A percentile compares a stretch with the other conserved stretches of the same genome.
These are phyloP conservation scores for Nymphalis io DNA, from an alignment of 1,140 invertebrate species.

Conservation along the genomic window DNA sequence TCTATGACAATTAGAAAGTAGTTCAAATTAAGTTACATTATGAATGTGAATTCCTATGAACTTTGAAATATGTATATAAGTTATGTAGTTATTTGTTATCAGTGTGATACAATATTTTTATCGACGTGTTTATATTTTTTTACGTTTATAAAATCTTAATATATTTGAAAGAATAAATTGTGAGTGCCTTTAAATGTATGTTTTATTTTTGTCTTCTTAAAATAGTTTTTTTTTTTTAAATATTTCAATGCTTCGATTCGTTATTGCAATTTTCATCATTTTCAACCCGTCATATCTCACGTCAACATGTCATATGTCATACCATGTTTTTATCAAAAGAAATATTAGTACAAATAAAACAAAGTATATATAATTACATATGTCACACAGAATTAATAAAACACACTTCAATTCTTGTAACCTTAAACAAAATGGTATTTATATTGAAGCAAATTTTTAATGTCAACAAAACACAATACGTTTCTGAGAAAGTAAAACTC, in stretches of 20 bases:
- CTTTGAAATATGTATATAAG: slow-evolving; percentile 38
- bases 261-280: too few relatives aligned
- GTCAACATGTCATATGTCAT: too few relatives aligned
- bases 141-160: slow-evolving; percentile 71
- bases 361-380: not conserved
- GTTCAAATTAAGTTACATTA: slow-evolving; percentile 20
- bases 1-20: not conserved
- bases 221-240: not conserved
- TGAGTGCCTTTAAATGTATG: slow-evolving; percentile 60
- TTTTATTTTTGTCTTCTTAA: slow-evolving; percentile 44
- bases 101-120: slow-evolving; percentile 71
- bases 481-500: slow-evolving; percentile 1
- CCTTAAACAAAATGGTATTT: not conserved
- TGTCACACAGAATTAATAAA: not conserved
- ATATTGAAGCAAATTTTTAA: not conserved
- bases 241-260: too few relatives aligned
- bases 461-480: not conserved
- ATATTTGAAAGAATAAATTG: slow-evolving; percentile 66
- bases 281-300: too few relatives aligned
- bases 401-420: not conserved
- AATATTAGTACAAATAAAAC: too few relatives aligned
- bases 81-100: slow-evolving; percentile 55
- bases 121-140: slow-evolving; percentile 59
- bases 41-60: slow-evolving; percentile 40
- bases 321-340: too few relatives aligned